Evolutionary conservation across 2,888 invertebrate species (phyloP), one percentile per base, ranked within the genome.

Genomic region (Drosophila borborema): DNA sequence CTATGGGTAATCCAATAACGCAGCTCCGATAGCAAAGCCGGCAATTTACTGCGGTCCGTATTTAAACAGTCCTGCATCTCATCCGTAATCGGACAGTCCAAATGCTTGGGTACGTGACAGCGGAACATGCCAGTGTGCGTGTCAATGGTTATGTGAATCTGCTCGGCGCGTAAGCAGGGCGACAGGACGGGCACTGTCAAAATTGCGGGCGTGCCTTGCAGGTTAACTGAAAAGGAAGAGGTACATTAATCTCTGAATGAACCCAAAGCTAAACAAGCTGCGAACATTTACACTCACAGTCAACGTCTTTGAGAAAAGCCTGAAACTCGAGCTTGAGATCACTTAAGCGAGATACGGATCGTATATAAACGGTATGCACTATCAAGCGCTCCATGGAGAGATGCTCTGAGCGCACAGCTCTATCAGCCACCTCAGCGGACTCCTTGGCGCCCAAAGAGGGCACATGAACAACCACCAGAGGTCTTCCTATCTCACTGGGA

Each of bases 311-410:
- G 38, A 96, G 91, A 63, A 93, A 93, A 14, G 92, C 89, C 72
- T 93, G 93, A 72, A 93, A 93, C 78, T 93, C 93, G 75, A 96
- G 95, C 92, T 96, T 97, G 40, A 98, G 95, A 91, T 98, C 98
- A 45, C 95, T 95, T 16, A 98, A 94, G 49, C 98, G 95, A 77
- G 97, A 96, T 62, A 97, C 95, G 0, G 98, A 97, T 80, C 99
- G 95, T 64, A 98, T 97, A 91, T 99, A 98, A 81, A 99, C 98
- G 0, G 99, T 99, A 92, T 98, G 98, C 8, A 99, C 98, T 43
- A 99, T 94, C 61, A 99, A 94, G 43, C 98, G 96, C 94, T 99
- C 99, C 96, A 99, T 97, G 7, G 98, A 98, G n/a, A 99, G 94
- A 89, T 97, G 96, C 93, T 98, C 98, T 31, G 97, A 97, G 81